Percentiles rank a stretch among this genome's conserved stretches.
Evolutionary conservation across 2,888 invertebrate genomes (phyloP).

Genomic region (Spodoptera picta): DNA sequence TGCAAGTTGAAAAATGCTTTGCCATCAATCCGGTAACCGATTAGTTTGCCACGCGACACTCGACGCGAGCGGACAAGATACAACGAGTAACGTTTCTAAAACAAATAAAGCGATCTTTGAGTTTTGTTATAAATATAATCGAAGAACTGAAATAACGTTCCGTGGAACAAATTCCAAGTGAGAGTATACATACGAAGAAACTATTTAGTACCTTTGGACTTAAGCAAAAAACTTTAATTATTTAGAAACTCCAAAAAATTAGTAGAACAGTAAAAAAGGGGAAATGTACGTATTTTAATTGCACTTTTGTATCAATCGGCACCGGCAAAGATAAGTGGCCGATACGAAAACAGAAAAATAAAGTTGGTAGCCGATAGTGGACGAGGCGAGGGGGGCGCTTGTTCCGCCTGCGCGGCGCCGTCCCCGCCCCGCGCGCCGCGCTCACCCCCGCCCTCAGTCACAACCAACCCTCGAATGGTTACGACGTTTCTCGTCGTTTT

Average conservation of each 20-base stretch:
- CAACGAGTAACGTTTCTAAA: too few species aligned
- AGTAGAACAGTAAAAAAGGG: conserved; percentile 1
- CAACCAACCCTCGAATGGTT: conserved; percentile 59
- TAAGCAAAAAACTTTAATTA: conserved; percentile 21
- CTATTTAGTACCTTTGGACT: neutral
- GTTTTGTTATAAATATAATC: too few species aligned
- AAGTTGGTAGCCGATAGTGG: conserved; percentile 65
- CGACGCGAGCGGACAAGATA: too few species aligned
- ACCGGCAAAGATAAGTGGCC: conserved; percentile 69
- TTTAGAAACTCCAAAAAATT: conserved; percentile 17
- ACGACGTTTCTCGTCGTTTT: conserved; percentile 58
- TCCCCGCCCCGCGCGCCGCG: conserved; percentile 49
- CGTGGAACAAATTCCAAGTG: neutral
- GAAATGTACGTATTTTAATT: conserved; percentile 57
- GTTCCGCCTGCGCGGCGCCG: conserved; percentile 74
- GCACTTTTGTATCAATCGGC: conserved; percentile 65
- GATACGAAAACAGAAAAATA: conserved; percentile 75
- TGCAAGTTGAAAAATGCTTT: conserved; percentile 4
- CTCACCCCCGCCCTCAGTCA: conserved; percentile 67
- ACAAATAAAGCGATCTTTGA: too few species aligned
- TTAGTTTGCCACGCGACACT: neutral
- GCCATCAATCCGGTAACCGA: conserved; percentile 7
- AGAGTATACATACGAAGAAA: conserved; percentile 1
- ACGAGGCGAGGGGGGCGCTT: conserved; percentile 40
- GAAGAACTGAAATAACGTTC: neutral